Conservation (phyloP, 1,140 invertebrate genomes). For the Matsumurasca onukii region DNA sequence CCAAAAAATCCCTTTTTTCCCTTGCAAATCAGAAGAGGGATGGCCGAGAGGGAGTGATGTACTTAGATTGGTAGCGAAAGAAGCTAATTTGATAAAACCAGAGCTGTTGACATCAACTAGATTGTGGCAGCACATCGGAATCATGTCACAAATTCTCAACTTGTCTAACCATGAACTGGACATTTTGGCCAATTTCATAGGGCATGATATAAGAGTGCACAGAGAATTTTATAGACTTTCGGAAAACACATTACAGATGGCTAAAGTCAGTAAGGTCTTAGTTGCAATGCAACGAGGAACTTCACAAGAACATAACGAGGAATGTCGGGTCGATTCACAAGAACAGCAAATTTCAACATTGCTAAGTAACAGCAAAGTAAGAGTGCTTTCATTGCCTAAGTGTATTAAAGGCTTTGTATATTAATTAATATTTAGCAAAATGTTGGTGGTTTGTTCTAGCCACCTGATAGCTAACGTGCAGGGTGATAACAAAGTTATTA, state of each 20-base stretch:
- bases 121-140: conserved; percentile 41
- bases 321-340: too few relatives aligned
- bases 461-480: too few relatives aligned
- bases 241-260: conserved; percentile 4
- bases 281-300: background rate
- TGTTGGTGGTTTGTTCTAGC: too few relatives aligned
- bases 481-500: too few relatives aligned
- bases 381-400: too few relatives aligned
- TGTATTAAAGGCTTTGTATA: too few relatives aligned
- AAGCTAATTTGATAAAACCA: conserved; percentile 29
- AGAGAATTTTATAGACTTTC: conserved; percentile 37
- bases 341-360: too few relatives aligned
- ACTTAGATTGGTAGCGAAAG: background rate
- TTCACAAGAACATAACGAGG: background rate
- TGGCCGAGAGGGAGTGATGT: background rate
- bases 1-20: background rate
- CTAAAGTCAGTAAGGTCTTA: conserved; percentile 19
- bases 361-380: too few relatives aligned
- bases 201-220: conserved; percentile 41
- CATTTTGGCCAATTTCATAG: conserved; percentile 40
- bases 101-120: conserved; percentile 33
- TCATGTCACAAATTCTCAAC: conserved; percentile 35
- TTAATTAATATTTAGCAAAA: too few relatives aligned
- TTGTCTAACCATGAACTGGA: conserved; percentile 37
- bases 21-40: background rate